Conservation (phyloP, 2,113 vertebrate genomes). For the Falco punctatus region DNA sequence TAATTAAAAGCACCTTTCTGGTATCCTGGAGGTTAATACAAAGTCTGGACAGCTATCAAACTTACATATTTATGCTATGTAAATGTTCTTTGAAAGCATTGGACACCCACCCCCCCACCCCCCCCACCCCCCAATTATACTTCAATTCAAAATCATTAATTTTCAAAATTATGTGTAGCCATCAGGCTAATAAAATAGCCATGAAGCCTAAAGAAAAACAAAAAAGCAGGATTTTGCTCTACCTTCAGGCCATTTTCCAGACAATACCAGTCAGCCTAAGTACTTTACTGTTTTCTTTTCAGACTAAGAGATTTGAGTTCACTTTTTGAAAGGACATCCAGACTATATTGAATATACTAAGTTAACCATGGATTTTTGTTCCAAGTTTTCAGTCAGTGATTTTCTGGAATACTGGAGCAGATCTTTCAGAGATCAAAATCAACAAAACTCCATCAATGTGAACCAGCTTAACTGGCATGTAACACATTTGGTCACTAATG, state of each 20-base stretch:
- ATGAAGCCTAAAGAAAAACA: neutral
- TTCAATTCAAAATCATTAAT: constrained; percentile 18
- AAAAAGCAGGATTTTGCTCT: neutral
- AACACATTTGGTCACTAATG: neutral
- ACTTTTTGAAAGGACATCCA: neutral
- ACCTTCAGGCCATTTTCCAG: neutral
- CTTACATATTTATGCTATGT: neutral
- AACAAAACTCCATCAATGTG: neutral
- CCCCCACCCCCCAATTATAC: neutral
- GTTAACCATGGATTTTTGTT: neutral
- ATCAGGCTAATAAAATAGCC: neutral
- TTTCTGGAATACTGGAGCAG: neutral
- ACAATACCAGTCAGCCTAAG: neutral
- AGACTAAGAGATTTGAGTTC: neutral
- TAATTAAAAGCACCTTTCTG: constrained; percentile 46
- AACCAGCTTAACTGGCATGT: neutral
- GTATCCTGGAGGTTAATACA: constrained; percentile 46
- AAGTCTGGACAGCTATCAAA: neutral
- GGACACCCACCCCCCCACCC: neutral
- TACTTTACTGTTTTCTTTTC: neutral
- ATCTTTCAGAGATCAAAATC: neutral
- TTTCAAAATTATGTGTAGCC: neutral
- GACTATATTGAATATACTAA: neutral
- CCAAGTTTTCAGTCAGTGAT: neutral
- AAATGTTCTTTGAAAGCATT: neutral